Percentiles rank a stretch among this genome's conserved stretches.
These are phyloP conservation scores for Coecobrya sp. DNA, from an alignment of 2,888 invertebrate genomes.

Conservation along the genomic window DNA sequence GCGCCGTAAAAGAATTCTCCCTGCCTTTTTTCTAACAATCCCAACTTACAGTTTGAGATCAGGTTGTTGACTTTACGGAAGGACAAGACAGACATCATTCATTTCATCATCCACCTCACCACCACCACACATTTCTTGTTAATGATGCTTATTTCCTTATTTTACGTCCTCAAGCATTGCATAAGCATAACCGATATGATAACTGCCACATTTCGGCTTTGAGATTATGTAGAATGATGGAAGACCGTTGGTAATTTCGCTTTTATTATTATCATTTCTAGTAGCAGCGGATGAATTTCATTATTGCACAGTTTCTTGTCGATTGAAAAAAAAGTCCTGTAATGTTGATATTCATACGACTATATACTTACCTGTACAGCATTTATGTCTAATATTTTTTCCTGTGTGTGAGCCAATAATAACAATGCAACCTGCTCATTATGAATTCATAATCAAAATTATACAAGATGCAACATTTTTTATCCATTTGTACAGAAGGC, in stretches of 20 bases:
- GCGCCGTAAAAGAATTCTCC: slow-evolving; percentile 24
- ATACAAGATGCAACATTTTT: background rate
- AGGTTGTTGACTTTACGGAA: slow-evolving; percentile 65
- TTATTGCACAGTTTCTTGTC: slow-evolving; percentile 4
- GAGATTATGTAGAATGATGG: background rate
- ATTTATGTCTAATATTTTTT: too few species aligned
- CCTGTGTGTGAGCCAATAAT: background rate
- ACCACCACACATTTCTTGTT: background rate
- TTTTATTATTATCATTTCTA: slow-evolving; percentile 44
- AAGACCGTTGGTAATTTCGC: background rate
- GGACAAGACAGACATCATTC: slow-evolving; percentile 58
- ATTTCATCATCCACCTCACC: slow-evolving; percentile 18
- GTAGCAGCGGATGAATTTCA: slow-evolving; percentile 3
- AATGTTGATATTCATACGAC: background rate
- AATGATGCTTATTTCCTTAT: slow-evolving; percentile 49
- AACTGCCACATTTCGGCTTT: slow-evolving; percentile 5
- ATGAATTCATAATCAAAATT: background rate
- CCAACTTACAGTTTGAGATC: slow-evolving; percentile 15
- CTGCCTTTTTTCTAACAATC: background rate
- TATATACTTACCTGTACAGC: too few species aligned
- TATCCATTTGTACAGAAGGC: background rate
- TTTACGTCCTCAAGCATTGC: slow-evolving; percentile 32
- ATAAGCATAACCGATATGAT: slow-evolving; percentile 10
- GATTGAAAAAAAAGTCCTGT: background rate
- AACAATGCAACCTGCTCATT: background rate